Evolutionary conservation across 2,797 vertebrate species (phyloP), one percentile per base, ranked within the genome.

Genomic region (Enteromius viviparus): DNA sequence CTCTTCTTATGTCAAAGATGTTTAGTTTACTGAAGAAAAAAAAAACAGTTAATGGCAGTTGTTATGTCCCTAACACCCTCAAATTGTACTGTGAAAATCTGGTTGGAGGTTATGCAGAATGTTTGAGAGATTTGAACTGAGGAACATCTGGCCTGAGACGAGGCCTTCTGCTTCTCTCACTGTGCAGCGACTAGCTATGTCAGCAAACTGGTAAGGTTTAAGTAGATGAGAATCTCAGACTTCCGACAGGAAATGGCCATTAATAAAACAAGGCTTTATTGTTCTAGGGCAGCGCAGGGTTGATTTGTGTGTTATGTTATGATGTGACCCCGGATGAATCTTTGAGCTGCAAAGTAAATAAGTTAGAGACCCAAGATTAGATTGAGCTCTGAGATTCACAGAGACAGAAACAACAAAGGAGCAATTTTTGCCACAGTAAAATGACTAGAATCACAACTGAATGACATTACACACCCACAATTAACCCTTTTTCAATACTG

Each of bases 201-300:
- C 90, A 85, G 87, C 78, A 88, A 88, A 82, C 84, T 86, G 85
- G 88, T 85, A 69, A 76, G 64, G 81, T 76, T 80, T 53, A 45
- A 58, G 42, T 64, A 85, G 82, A 72, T 85, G 83, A 88, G 84
- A 86, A 83, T 77, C 75, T 85, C 85, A 80, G 80, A 84, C 84
- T 85, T 75, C 34, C 87, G 80, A 83, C 81, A 85, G 87, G 85
- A 89, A 89, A 85, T 53, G 42, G 66, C 66, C 87, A 68, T 87
- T 86, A 87, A 88, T 87, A 86, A 81, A 86, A 87, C 78, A 42
- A 66, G 83, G 55, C 66, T 87, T 86, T 87, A 89, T 87, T 87
- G 76, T 84, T 85, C 82, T 82, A 64, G 80, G 64, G 69, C 51
- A 75, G 78, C 17, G 4, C 47, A 80, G 49, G 40, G 23, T 84